Evolutionary conservation across 1,140 invertebrate genomes (phyloP).

Genomic region (Conus ventricosus): DNA sequence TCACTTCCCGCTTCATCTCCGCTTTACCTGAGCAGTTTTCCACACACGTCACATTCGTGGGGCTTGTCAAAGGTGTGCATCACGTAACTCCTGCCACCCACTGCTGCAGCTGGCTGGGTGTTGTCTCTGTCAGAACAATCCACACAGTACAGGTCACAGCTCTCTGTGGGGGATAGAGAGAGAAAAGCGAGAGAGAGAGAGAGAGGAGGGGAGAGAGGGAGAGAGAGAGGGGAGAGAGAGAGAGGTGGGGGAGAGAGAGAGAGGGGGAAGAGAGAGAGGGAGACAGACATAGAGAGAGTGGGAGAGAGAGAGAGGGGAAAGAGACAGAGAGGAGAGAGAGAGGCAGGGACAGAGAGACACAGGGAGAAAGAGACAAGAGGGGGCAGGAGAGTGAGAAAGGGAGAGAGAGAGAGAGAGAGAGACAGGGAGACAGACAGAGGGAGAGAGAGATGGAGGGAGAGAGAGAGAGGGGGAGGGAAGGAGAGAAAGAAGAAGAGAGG

Average conservation of each 20-base stretch:
- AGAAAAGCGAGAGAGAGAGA: neutral
- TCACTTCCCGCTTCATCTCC: neutral
- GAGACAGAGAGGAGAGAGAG: no score
- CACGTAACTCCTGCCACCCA: slow-evolving; percentile 78
- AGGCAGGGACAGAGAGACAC: no score
- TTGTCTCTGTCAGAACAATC: slow-evolving; percentile 83
- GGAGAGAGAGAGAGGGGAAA: no score
- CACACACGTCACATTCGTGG: slow-evolving; percentile 71
- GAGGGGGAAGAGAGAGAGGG: no score
- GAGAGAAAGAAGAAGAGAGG: neutral
- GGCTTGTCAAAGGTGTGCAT: slow-evolving; percentile 91
- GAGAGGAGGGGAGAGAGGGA: no score
- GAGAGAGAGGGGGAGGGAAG: neutral
- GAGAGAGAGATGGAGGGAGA: neutral
- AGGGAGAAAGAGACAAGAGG: no score
- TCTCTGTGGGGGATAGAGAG: neutral
- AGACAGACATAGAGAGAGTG: no score
- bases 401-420: no score
- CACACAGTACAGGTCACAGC: neutral
- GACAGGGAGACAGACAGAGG: neutral
- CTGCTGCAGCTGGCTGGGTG: slow-evolving; percentile 83
- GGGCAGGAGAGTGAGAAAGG: no score
- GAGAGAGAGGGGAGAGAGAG: no score
- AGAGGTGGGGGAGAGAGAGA: no score
- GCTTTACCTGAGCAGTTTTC: slow-evolving; percentile 69